A percentile compares a stretch with the other conserved stretches of the same genome.
These are phyloP conservation scores for Spongilla lacustris DNA, from an alignment of 37 sponge, comb jelly and placozoan species.

Conservation along the genomic window DNA sequence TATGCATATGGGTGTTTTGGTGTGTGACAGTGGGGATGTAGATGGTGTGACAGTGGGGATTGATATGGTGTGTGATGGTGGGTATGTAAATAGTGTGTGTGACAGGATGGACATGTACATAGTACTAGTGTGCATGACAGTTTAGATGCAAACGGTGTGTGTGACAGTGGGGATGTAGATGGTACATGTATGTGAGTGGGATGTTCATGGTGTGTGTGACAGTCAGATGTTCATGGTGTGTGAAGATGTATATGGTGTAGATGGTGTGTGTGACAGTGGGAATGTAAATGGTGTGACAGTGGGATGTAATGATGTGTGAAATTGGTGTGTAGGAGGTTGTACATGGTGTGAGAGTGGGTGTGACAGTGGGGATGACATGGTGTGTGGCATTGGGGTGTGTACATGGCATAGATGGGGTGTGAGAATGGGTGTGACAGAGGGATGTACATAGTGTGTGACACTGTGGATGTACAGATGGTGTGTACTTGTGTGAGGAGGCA, in stretches of 20 bases:
- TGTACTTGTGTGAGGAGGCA: background rate
- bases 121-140: conserved; percentile 1
- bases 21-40: conserved; percentile 1
- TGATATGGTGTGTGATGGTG: background rate
- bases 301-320: conserved; percentile 1
- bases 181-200: conserved; percentile 1
- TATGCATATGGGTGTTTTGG: background rate
- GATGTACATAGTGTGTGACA: conserved; percentile 1
- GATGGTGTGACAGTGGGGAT: conserved; percentile 1
- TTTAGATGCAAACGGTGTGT: background rate
- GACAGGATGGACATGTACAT: conserved; percentile 1
- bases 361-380: background rate
- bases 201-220: background rate
- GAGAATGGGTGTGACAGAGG: background rate
- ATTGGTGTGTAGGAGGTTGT: conserved; percentile 1
- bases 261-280: background rate
- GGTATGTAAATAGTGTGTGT: background rate
- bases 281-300: conserved; percentile 1
- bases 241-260: background rate
- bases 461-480: background rate
- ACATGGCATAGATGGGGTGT: background rate
- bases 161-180: conserved; percentile 1
- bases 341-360: conserved; percentile 1
- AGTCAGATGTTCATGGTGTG: conserved; percentile 1
- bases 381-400: background rate